Evolutionary conservation across 64 coral and sea anemone species (phyloP).

Genomic region (Stichodactyla helianthus): DNA sequence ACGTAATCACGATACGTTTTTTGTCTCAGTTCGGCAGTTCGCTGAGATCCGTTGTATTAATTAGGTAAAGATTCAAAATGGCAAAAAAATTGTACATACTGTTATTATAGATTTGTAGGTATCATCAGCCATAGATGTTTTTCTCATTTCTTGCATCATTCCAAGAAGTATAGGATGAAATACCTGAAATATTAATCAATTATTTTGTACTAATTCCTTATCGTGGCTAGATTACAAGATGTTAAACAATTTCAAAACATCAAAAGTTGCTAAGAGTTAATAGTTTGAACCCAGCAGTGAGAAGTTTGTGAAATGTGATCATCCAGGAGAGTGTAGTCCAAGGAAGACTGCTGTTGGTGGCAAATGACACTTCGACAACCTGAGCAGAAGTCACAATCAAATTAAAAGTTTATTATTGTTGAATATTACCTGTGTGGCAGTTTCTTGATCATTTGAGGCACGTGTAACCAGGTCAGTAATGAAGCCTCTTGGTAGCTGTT

Average conservation of each 20-base stretch:
- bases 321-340: too few species aligned
- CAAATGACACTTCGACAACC: too few species aligned
- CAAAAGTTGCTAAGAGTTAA: too few species aligned
- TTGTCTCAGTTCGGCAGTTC: too few species aligned
- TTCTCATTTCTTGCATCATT: conserved; percentile 69
- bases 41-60: too few species aligned
- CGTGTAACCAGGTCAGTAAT: conserved; percentile 38
- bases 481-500: conserved; percentile 42
- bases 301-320: too few species aligned
- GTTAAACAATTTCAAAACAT: too few species aligned
- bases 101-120: conserved; percentile 63
- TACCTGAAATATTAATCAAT: conserved; percentile 29
- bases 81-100: conserved; percentile 21
- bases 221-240: neutral
- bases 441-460: conserved; percentile 23
- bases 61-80: neutral
- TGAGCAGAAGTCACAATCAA: too few species aligned
- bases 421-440: conserved; percentile 22
- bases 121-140: conserved; percentile 55
- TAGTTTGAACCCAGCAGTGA: too few species aligned
- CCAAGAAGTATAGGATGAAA: conserved; percentile 79
- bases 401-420: too few species aligned
- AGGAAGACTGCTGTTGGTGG: too few species aligned
- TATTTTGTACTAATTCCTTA: neutral
- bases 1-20: too few species aligned